Percentiles rank a stretch among this genome's conserved stretches.
Conservation (phyloP, 2,888 invertebrate genomes). For the Rhamnusium bicolor region DNA sequence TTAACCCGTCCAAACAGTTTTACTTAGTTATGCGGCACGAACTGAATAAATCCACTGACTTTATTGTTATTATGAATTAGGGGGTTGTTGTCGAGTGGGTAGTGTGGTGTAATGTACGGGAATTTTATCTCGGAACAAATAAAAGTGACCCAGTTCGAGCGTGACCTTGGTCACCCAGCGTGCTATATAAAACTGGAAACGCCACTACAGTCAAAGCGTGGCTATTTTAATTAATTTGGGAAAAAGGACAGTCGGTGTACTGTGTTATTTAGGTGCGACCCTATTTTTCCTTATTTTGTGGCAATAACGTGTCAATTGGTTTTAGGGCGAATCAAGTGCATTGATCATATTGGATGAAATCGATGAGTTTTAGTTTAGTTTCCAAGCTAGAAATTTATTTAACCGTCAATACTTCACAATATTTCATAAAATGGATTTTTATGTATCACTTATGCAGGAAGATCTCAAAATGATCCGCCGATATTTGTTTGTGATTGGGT, state of each 20-base stretch:
- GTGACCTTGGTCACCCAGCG: slow-evolving; percentile 30
- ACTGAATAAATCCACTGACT: slow-evolving; percentile 12
- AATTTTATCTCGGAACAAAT: slow-evolving; percentile 45
- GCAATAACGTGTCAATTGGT: not conserved
- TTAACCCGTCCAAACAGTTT: slow-evolving; percentile 20
- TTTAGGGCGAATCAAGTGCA: not conserved
- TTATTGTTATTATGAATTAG: slow-evolving; percentile 20
- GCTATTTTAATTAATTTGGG: not conserved
- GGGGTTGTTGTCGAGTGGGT: slow-evolving; percentile 16
- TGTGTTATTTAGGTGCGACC: not conserved
- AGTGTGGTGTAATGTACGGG: slow-evolving; percentile 31
- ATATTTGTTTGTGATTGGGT: too few relatives aligned
- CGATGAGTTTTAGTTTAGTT: too few relatives aligned
- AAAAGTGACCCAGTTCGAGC: slow-evolving; percentile 43
- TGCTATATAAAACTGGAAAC: not conserved
- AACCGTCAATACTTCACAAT: too few relatives aligned
- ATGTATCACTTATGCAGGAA: too few relatives aligned
- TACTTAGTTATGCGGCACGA: slow-evolving; percentile 9
- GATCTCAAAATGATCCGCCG: too few relatives aligned
- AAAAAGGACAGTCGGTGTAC: not conserved
- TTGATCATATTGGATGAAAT: not conserved
- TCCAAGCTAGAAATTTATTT: too few relatives aligned
- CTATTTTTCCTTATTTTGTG: not conserved
- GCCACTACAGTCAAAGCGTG: not conserved
- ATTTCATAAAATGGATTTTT: too few relatives aligned